Conservation (phyloP, 2,888 invertebrate species). For the Lamellibrachia columna region DNA sequence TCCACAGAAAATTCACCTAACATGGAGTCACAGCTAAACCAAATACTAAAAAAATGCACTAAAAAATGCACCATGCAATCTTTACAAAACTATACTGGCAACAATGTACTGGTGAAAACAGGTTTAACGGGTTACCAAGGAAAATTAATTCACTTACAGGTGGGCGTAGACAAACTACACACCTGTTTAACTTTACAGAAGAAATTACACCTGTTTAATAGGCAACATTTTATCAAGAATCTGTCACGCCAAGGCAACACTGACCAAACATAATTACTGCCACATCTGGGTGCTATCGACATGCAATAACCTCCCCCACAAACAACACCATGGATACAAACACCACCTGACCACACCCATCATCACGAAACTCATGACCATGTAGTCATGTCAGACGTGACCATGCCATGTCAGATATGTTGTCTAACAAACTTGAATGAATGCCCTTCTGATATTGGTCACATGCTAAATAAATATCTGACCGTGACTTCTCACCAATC, state of each 20-base stretch:
- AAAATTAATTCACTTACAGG: no score
- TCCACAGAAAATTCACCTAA: background rate
- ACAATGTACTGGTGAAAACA: no score
- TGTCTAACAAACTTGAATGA: background rate
- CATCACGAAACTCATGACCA: conserved; percentile 8
- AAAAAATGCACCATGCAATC: background rate
- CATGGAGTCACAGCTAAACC: background rate
- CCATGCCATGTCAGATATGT: background rate
- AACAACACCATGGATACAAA: background rate
- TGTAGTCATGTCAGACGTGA: background rate
- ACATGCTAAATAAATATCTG: background rate
- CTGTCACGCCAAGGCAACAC: background rate
- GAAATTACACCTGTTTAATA: no score
- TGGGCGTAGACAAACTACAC: no score
- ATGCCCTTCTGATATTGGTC: background rate
- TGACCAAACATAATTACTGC: background rate
- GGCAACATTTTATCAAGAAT: background rate
- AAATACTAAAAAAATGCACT: background rate
- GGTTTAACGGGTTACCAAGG: no score
- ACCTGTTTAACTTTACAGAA: no score
- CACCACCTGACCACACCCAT: background rate
- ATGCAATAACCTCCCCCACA: background rate
- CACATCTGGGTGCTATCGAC: background rate
- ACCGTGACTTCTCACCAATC: background rate
- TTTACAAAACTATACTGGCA: no score